Evolutionary conservation across 2,797 vertebrate species (phyloP).

Genomic region (Brotogeris chrysoptera): DNA sequence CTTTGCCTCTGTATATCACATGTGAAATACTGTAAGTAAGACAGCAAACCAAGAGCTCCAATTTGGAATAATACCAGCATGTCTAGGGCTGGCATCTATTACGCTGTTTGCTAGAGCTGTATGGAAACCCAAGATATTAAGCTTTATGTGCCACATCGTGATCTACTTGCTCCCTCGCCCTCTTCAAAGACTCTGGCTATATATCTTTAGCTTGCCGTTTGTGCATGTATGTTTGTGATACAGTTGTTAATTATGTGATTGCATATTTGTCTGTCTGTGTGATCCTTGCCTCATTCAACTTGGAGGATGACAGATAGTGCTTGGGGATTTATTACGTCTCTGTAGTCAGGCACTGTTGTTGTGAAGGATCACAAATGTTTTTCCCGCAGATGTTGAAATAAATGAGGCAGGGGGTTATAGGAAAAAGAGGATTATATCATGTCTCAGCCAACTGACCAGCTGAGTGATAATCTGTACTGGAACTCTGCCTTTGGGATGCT

Average conservation of each 20-base stretch:
- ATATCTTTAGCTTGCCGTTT: rapidly evolving
- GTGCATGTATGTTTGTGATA: not conserved
- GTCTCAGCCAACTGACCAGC: not conserved
- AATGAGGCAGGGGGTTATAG: not conserved
- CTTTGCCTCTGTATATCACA: not conserved
- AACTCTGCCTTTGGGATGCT: not conserved
- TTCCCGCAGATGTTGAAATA: slow-evolving; percentile 15
- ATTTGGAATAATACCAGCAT: rapidly evolving
- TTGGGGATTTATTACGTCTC: not conserved
- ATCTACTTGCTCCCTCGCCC: not conserved
- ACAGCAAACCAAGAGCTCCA: not conserved
- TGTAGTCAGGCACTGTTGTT: not conserved
- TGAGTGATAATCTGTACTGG: not conserved
- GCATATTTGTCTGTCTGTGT: not conserved
- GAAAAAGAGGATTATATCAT: not conserved
- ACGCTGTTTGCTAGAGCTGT: rapidly evolving
- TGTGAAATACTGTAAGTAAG: not conserved
- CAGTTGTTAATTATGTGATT: not conserved
- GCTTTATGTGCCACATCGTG: rapidly evolving
- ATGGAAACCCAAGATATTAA: rapidly evolving
- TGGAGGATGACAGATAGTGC: not conserved
- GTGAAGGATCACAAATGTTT: not conserved
- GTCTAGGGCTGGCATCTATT: not conserved
- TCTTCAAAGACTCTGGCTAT: not conserved
- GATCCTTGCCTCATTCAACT: not conserved